These are phyloP conservation scores for Tarsius wallacei DNA, from an alignment of 2,797 vertebrate genomes.

Conservation along the genomic window DNA sequence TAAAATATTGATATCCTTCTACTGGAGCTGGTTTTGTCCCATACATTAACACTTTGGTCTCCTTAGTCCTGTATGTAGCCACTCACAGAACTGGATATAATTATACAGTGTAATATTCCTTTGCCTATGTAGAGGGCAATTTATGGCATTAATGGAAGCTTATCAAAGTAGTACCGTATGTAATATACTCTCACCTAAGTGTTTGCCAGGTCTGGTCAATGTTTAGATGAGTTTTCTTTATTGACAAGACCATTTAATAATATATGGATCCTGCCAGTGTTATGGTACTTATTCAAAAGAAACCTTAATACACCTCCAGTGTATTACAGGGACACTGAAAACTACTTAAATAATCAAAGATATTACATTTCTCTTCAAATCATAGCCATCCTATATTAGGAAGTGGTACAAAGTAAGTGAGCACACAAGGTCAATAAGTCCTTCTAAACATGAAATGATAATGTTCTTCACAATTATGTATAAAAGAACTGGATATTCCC, in stretches of 20 bases:
- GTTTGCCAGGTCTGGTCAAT: constrained; percentile 13
- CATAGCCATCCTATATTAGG: neutral
- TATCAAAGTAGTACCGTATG: neutral
- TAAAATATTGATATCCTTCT: constrained; percentile 60
- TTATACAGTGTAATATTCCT: constrained; percentile 26
- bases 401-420: constrained; percentile 50
- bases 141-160: constrained; percentile 14
- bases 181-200: constrained; percentile 45
- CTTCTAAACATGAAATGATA: constrained; percentile 35
- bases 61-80: neutral
- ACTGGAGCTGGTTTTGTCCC: constrained; percentile 65
- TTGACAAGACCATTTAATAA: constrained; percentile 45
- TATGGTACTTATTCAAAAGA: constrained; percentile 47
- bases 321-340: constrained; percentile 65
- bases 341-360: constrained; percentile 31
- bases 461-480: constrained; percentile 34
- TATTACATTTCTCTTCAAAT: constrained; percentile 43
- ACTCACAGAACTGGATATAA: constrained; percentile 46
- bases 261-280: constrained; percentile 26
- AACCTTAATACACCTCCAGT: neutral
- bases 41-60: constrained; percentile 45
- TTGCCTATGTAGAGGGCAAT: neutral
- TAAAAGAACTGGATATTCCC: constrained; percentile 28
- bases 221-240: constrained; percentile 59
- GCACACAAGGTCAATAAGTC: constrained; percentile 43